A percentile compares a stretch with the other conserved stretches of the same genome.
phyloP scores from a whole-genome alignment of 2,113 vertebrate genomes.

The Gasterosteus nipponicus region DNA sequence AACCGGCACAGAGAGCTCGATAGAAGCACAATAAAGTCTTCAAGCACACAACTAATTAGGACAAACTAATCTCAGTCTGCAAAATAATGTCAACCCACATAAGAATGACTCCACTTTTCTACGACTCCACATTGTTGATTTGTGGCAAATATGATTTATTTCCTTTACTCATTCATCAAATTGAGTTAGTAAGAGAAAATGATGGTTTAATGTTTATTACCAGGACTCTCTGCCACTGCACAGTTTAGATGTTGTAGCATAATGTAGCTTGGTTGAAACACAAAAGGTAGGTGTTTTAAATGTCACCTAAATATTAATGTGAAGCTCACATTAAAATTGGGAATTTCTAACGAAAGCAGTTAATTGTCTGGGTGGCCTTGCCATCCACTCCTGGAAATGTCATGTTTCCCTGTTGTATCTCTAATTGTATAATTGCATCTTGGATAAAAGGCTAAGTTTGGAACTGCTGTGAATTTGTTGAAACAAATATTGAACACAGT shows the following conservation, averaged over 20 bases:
- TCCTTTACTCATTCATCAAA: not conserved
- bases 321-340: not conserved
- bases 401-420: slow-evolving; percentile 5
- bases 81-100: not conserved
- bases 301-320: slow-evolving; percentile 17
- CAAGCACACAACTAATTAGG: not conserved
- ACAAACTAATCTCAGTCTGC: not conserved
- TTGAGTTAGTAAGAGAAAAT: not conserved
- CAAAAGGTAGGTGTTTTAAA: not conserved
- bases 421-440: not conserved
- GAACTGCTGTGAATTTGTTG: not conserved
- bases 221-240: not conserved
- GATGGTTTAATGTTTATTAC: not conserved
- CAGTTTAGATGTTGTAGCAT: not conserved
- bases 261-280: not conserved
- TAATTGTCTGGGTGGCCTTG: slow-evolving; percentile 16
- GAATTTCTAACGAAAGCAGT: slow-evolving; percentile 3
- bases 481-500: not conserved
- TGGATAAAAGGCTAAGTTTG: not conserved
- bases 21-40: not conserved
- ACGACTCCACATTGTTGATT: not conserved
- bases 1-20: not conserved
- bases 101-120: not conserved
- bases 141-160: not conserved
- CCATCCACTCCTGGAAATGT: not conserved